phyloP scores from a whole-genome alignment of 1,140 invertebrate genomes.

The Aphelenchoides fujianensis region DNA sequence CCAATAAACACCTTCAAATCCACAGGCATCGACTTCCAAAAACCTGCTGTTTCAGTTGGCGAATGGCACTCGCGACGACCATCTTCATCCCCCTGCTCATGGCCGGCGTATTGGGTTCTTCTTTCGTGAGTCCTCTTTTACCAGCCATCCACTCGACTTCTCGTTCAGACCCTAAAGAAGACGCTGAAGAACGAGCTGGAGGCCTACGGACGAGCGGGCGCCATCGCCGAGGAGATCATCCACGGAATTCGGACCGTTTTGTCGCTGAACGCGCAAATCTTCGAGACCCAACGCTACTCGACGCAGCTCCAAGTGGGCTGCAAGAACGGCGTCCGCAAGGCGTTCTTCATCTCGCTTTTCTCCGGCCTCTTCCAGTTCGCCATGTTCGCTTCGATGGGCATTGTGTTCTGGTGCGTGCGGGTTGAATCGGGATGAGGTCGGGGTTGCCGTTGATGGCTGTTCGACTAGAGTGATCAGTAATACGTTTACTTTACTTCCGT shows the following conservation, averaged over 20 bases:
- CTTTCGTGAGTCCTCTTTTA: slow-evolving; percentile 3
- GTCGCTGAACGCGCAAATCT: slow-evolving; percentile 75
- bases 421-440: too few relatives aligned
- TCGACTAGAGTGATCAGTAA: too few relatives aligned
- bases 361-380: slow-evolving; percentile 68
- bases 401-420: slow-evolving; percentile 34
- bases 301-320: slow-evolving; percentile 5
- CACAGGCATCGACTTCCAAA: too few relatives aligned
- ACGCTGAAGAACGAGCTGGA: neutral
- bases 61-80: slow-evolving; percentile 20
- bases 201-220: slow-evolving; percentile 23
- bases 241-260: slow-evolving; percentile 75
- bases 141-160: too few relatives aligned
- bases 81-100: slow-evolving; percentile 19
- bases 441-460: too few relatives aligned
- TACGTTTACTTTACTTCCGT: too few relatives aligned
- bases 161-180: neutral
- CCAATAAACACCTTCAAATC: too few relatives aligned
- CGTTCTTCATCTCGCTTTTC: slow-evolving; percentile 69
- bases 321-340: slow-evolving; percentile 20
- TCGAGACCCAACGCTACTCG: slow-evolving; percentile 65
- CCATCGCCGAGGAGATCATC: slow-evolving; percentile 74
- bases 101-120: neutral
- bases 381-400: slow-evolving; percentile 59
- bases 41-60: slow-evolving; percentile 24